Conservation (phyloP, 2,888 invertebrate species). For the Plemyria rubiginata region DNA sequence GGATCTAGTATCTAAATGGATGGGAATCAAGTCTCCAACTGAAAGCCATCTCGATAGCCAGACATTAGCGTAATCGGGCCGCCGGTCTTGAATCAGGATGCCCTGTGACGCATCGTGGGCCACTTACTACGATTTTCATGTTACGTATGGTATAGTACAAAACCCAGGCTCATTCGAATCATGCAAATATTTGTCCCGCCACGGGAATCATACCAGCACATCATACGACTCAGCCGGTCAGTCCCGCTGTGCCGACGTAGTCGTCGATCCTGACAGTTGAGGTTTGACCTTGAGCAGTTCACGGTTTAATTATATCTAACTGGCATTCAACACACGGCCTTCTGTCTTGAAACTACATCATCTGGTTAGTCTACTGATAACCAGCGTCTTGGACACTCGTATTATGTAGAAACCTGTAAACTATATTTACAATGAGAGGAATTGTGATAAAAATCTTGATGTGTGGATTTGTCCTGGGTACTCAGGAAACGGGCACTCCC, state of each 20-base stretch:
- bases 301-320: slow-evolving; percentile 39
- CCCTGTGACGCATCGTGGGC: too few relatives aligned
- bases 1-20: too few relatives aligned
- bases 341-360: slow-evolving; percentile 56
- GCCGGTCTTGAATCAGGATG: too few relatives aligned
- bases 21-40: too few relatives aligned
- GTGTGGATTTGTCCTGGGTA: slow-evolving; percentile 42
- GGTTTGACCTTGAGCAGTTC: slow-evolving; percentile 37
- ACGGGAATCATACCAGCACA: background rate
- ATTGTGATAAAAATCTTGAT: slow-evolving; percentile 35
- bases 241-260: background rate
- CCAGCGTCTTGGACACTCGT: slow-evolving; percentile 50
- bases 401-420: slow-evolving; percentile 24
- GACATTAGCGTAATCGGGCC: too few relatives aligned
- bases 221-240: background rate
- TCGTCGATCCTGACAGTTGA: background rate
- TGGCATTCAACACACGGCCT: slow-evolving; percentile 44
- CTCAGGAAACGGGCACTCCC: slow-evolving; percentile 61
- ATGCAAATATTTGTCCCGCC: background rate
- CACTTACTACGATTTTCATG: too few relatives aligned
- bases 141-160: too few relatives aligned
- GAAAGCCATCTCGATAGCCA: too few relatives aligned
- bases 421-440: slow-evolving; percentile 30
- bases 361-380: slow-evolving; percentile 53
- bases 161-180: background rate